Evolutionary conservation across 2,113 vertebrate species (phyloP), one percentile per base, ranked within the genome.

Genomic region (Eulemur rufifrons): DNA sequence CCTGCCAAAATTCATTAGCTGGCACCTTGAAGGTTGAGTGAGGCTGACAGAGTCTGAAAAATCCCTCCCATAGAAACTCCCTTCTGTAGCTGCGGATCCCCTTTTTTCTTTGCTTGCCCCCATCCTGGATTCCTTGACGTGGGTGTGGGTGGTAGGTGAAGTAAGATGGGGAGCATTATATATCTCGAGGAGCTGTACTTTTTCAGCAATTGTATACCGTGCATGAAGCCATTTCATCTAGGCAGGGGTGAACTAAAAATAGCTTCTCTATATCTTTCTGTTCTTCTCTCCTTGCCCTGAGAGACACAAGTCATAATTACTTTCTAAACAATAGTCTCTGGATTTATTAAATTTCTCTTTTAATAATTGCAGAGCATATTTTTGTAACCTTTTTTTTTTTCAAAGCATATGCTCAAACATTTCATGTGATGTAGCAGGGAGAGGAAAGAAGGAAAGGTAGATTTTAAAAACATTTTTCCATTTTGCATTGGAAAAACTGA

Each of bases 311-410:
- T 96, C 34, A 76, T 91, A 89, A 86, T 96, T 95, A 69, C 83
- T 87, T 96, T 82, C 47, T 63, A 91, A 95, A 86, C 37, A 82
- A 69, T 52, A 42, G 77, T 81, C 54, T 73, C 83, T 92, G 68
- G 23, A 59, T 94, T 77, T 96, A 95, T 82, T 91, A 63, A 39
- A 74, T 94, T 82, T 89, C 47, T 92, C 56, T 73, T 96, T 93
- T 89, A 94, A 87, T 95, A 95, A 92, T 47, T 91, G 50, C 54
- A 89, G 63, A 84, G 17, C 25, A 66, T 96, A 88, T 95, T 94
- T 96, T 95, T 82, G 6, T 50, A 92, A 87, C 27, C 32, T 8
- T 93, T 82, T 88, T 94, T 27, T 27, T 20, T 85, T 77, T 10
- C 32, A 85, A 88, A 45, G 71, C 39, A 34, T 61, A 39, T 96